Percentiles rank a stretch among this genome's conserved stretches.
phyloP scores from a whole-genome alignment of 1,140 invertebrate genomes.

The Micrasema longulum region DNA sequence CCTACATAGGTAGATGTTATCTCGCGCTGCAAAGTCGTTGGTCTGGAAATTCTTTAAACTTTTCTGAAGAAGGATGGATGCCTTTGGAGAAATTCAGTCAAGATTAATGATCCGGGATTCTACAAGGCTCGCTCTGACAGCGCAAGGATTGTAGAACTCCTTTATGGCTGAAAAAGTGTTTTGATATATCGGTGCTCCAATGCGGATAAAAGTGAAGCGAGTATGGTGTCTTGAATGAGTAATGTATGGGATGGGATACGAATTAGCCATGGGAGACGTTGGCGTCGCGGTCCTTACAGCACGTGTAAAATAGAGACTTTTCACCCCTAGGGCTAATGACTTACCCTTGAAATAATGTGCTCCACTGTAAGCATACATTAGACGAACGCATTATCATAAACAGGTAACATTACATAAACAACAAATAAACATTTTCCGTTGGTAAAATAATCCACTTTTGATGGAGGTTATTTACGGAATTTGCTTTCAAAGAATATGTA shows the following conservation, averaged over 20 bases:
- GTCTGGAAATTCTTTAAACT: constrained; percentile 33
- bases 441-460: no score
- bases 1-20: no score
- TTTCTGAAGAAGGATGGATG: constrained; percentile 33
- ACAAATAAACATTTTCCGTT: no score
- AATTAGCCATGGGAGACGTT: neutral
- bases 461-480: no score
- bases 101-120: constrained; percentile 50
- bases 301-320: neutral
- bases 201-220: constrained; percentile 38
- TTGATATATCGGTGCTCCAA: constrained; percentile 37
- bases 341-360: neutral
- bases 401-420: no score
- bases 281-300: neutral
- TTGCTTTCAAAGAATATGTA: no score
- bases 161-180: constrained; percentile 40
- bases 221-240: constrained; percentile 3
- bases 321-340: neutral
- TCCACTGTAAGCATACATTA: no score
- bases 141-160: constrained; percentile 35
- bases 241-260: constrained; percentile 11
- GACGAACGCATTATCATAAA: no score
- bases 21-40: neutral
- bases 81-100: constrained; percentile 41
- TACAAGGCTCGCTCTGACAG: constrained; percentile 41